Conservation (phyloP, 2,888 invertebrate species). For the Zhengitettix transpicula region DNA sequence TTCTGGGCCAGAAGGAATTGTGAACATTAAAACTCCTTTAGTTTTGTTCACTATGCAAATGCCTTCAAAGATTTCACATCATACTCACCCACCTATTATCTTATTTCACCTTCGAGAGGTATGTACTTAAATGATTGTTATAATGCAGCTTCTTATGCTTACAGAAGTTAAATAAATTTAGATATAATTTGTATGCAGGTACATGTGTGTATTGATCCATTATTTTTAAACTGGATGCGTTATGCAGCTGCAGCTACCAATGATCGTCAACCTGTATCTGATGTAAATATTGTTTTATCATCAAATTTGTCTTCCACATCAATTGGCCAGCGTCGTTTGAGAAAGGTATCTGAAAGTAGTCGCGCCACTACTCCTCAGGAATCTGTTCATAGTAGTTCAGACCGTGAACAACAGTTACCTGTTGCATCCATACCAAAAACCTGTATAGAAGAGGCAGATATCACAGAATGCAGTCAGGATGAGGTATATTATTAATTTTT, state of each 20-base stretch:
- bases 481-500: not conserved
- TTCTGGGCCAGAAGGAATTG: slow-evolving; percentile 31
- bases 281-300: not conserved
- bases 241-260: slow-evolving; percentile 26
- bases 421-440: not conserved
- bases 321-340: not conserved
- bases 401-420: slow-evolving; percentile 16
- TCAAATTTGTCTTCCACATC: not conserved
- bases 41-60: slow-evolving; percentile 24
- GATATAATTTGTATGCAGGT: not conserved
- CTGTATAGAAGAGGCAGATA: not conserved
- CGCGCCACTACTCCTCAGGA: slow-evolving; percentile 29
- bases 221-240: slow-evolving; percentile 45
- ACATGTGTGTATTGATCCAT: slow-evolving; percentile 37
- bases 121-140: slow-evolving; percentile 14
- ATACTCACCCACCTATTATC: slow-evolving; percentile 31
- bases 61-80: slow-evolving; percentile 25
- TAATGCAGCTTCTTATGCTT: no score
- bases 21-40: no score
- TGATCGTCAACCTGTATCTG: no score
- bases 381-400: slow-evolving; percentile 33
- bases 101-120: slow-evolving; percentile 33
- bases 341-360: not conserved
- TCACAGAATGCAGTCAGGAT: not conserved
- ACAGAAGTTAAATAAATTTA: not conserved